phyloP scores from a whole-genome alignment of 2,113 vertebrate species.

The Bubalus kerabau region DNA sequence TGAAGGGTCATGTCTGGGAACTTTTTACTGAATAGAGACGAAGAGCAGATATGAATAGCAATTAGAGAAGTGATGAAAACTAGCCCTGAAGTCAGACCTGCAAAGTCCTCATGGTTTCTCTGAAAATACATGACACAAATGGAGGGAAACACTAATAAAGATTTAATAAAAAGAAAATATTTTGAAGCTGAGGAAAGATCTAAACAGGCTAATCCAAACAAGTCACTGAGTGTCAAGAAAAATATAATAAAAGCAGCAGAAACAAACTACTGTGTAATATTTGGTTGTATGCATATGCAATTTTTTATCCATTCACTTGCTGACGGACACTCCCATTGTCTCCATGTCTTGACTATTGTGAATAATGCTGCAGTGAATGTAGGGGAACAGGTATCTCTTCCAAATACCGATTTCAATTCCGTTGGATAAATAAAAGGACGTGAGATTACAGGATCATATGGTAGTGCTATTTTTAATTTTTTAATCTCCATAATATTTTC shows the following conservation, averaged over 20 bases:
- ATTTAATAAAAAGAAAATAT: not conserved
- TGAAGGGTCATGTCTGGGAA: not conserved
- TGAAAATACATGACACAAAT: not conserved
- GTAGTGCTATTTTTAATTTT: not conserved
- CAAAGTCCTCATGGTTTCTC: not conserved
- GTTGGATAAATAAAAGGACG: not conserved
- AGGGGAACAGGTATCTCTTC: no score
- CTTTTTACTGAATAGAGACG: not conserved
- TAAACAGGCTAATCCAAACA: not conserved
- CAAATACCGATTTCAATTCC: not conserved
- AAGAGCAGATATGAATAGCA: not conserved
- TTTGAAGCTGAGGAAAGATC: not conserved
- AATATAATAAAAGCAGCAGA: not conserved
- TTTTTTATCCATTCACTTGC: not conserved
- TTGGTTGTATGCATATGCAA: not conserved
- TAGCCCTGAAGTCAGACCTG: accelerated
- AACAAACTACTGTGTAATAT: not conserved
- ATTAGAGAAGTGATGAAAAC: not conserved
- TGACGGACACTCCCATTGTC: not conserved
- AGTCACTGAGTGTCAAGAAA: not conserved
- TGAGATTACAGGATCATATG: not conserved
- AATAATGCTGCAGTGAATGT: not conserved
- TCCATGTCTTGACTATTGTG: no score
- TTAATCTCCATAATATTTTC: not conserved
- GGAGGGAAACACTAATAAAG: not conserved